A percentile compares a stretch with the other conserved stretches of the same genome.
Conservation (phyloP, 2,113 vertebrate species). For the Alethe castanea region DNA sequence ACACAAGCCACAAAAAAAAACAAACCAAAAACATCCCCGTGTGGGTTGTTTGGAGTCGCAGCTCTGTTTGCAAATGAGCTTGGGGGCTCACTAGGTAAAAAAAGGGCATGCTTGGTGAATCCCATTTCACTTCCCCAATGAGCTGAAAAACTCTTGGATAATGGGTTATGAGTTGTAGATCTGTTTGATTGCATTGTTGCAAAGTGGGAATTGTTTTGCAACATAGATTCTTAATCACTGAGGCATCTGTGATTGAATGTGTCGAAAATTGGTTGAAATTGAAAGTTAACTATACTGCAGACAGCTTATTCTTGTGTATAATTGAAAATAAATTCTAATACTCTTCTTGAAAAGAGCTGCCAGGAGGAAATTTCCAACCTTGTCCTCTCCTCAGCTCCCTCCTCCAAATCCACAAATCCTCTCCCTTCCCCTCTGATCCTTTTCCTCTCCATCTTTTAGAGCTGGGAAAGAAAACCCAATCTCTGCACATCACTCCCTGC, state of each 20-base stretch:
- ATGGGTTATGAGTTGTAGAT: conserved; percentile 82
- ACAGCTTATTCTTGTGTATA: conserved; percentile 84
- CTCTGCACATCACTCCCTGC: background rate
- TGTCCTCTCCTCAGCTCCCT: background rate
- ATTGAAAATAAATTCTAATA: conserved; percentile 89
- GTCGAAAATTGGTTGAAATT: conserved; percentile 82
- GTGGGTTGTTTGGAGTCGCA: conserved; percentile 52
- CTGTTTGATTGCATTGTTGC: conserved; percentile 83
- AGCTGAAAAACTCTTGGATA: conserved; percentile 77
- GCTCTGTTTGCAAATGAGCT: conserved; percentile 75
- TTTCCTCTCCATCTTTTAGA: conserved; percentile 9
- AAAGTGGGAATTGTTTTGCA: conserved; percentile 86
- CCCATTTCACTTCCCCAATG: conserved; percentile 75
- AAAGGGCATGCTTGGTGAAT: conserved; percentile 69
- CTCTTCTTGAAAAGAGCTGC: conserved; percentile 74
- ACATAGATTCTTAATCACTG: conserved; percentile 85
- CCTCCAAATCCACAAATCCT: background rate
- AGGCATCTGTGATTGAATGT: conserved; percentile 83
- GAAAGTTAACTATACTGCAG: conserved; percentile 82
- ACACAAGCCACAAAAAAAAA: background rate
- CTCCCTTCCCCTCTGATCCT: background rate
- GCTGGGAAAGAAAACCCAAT: conserved; percentile 18
- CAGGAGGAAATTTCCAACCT: conserved; percentile 69
- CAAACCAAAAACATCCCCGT: background rate
- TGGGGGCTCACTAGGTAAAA: conserved; percentile 49